Percentiles rank a stretch among this genome's conserved stretches.
phyloP scores from a whole-genome alignment of 1,140 invertebrate species.

The Danaus melanippus region DNA sequence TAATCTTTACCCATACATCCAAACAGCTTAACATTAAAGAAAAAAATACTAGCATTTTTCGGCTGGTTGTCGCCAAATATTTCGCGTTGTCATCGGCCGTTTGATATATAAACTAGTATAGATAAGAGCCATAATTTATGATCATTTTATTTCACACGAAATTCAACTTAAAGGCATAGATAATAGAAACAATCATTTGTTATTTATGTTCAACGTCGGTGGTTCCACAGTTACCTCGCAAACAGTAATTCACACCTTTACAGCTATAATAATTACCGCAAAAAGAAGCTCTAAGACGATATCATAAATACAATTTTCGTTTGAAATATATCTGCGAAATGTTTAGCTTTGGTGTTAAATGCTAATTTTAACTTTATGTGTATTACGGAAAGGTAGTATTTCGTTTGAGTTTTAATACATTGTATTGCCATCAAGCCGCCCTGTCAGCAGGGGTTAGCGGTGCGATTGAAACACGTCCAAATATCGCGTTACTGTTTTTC shows the following conservation, averaged over 20 bases:
- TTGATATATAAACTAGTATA: constrained; percentile 24
- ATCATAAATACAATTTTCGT: too few species aligned
- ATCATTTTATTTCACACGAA: neutral
- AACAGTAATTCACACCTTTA: constrained; percentile 48
- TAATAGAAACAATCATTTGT: too few species aligned
- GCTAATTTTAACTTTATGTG: neutral
- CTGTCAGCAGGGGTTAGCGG: constrained; percentile 28
- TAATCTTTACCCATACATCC: too few species aligned
- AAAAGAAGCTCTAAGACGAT: too few species aligned
- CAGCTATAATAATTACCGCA: too few species aligned
- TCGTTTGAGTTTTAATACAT: constrained; percentile 10
- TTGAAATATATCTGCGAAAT: too few species aligned
- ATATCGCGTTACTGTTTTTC: constrained; percentile 22
- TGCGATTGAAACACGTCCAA: constrained; percentile 35
- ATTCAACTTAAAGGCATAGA: neutral
- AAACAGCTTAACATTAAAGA: too few species aligned
- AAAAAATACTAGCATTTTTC: neutral
- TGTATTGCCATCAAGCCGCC: constrained; percentile 24
- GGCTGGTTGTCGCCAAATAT: constrained; percentile 19
- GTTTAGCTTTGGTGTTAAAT: neutral
- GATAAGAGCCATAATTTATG: too few species aligned
- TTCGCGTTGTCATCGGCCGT: constrained; percentile 30
- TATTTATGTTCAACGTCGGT: constrained; percentile 25
- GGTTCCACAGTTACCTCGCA: constrained; percentile 40
- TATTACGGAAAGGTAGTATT: neutral